phyloP scores from a whole-genome alignment of 1,140 invertebrate genomes.

The Bombus soroeensis region DNA sequence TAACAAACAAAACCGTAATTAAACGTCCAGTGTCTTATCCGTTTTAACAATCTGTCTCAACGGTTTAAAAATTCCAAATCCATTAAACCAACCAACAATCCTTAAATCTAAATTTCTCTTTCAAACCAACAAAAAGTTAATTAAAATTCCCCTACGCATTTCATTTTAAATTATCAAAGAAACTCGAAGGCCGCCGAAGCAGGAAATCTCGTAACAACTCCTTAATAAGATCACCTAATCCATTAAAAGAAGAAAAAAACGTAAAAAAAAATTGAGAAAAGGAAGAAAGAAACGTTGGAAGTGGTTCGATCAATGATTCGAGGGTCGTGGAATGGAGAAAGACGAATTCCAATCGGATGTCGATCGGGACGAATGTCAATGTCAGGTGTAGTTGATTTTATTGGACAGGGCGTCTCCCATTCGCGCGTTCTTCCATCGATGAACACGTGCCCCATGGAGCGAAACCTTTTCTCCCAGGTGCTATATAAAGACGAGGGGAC shows the following conservation, averaged over 20 bases:
- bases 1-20: background rate
- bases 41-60: background rate
- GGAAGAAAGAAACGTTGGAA: background rate
- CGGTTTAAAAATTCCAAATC: too few species aligned
- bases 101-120: background rate
- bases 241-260: background rate
- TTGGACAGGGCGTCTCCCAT: slow-evolving; percentile 54
- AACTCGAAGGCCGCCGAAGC: background rate
- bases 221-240: background rate
- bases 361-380: slow-evolving; percentile 61
- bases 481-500: slow-evolving; percentile 65
- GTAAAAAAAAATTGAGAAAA: background rate
- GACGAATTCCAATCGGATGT: background rate
- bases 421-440: slow-evolving; percentile 26
- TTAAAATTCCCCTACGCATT: background rate
- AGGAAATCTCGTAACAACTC: background rate
- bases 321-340: background rate
- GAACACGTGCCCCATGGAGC: slow-evolving; percentile 30
- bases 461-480: slow-evolving; percentile 50
- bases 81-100: background rate
- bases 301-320: background rate
- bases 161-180: background rate
- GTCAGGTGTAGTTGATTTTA: slow-evolving; percentile 63
- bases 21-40: background rate
- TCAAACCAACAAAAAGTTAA: background rate